These are phyloP conservation scores for Semnornis frantzii DNA, from an alignment of 2,113 vertebrate genomes.

Conservation along the genomic window DNA sequence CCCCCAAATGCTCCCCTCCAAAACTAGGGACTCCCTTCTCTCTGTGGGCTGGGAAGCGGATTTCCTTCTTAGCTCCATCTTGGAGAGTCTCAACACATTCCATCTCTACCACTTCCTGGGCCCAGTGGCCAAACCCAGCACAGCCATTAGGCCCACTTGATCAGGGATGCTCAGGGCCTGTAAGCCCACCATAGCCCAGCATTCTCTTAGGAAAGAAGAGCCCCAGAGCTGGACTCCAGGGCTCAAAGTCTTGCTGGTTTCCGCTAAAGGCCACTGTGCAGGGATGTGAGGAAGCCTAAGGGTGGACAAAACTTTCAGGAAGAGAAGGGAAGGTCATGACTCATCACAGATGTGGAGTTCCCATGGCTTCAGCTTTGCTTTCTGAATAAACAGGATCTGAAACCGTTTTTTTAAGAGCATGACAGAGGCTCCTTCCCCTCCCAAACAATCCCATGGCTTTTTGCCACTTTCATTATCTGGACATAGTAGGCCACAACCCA, in stretches of 20 bases:
- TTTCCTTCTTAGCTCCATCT: background rate
- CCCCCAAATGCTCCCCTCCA: background rate
- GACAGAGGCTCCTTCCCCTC: background rate
- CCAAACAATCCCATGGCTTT: background rate
- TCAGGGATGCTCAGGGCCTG: background rate
- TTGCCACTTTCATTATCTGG: background rate
- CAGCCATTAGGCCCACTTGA: background rate
- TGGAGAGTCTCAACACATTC: background rate
- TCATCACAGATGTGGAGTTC: background rate
- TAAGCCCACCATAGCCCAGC: background rate
- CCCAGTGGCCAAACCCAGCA: background rate
- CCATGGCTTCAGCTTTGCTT: background rate
- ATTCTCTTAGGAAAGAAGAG: background rate
- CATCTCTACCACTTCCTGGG: background rate
- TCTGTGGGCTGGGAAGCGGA: background rate
- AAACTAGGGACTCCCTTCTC: background rate
- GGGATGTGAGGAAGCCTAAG: background rate
- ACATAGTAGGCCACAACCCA: background rate
- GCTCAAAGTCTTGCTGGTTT: background rate
- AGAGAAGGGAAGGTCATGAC: background rate
- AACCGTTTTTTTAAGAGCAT: background rate
- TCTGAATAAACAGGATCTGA: background rate
- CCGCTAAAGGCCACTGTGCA: background rate
- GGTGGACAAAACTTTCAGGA: background rate
- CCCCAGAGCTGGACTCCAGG: background rate